Evolutionary conservation across 2,888 invertebrate species (phyloP).

Genomic region (Caenorhabditis wallacei): DNA sequence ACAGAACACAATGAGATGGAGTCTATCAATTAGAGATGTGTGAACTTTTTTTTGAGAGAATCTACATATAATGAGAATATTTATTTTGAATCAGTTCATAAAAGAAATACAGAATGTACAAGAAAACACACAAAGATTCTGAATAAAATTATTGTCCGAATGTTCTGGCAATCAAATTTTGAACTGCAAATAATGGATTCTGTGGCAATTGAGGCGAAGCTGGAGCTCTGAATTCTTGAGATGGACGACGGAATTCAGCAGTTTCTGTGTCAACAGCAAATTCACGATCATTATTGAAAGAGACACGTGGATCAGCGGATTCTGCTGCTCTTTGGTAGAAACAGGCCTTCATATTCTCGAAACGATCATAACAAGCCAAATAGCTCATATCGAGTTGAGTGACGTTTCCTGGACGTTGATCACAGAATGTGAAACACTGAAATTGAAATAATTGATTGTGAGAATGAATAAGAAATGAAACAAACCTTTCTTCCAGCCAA

Average conservation of each 20-base stretch:
- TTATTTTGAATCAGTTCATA: slow-evolving; percentile 26
- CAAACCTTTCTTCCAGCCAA: slow-evolving; percentile 72
- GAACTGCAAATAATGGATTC: slow-evolving; percentile 46
- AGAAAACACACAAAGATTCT: slow-evolving; percentile 1
- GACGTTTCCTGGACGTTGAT: slow-evolving; percentile 78
- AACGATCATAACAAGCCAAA: slow-evolving; percentile 75
- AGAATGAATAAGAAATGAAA: too few species aligned
- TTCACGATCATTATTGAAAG: slow-evolving; percentile 61
- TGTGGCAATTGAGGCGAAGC: slow-evolving; percentile 34
- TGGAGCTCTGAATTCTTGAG: slow-evolving; percentile 41
- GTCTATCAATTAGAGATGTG: slow-evolving; percentile 1
- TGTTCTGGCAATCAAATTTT: slow-evolving; percentile 60
- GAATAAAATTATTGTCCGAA: slow-evolving; percentile 66
- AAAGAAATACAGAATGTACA: slow-evolving; percentile 27
- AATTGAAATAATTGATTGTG: too few species aligned
- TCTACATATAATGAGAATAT: background rate
- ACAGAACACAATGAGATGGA: slow-evolving; percentile 7
- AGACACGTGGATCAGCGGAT: slow-evolving; percentile 36
- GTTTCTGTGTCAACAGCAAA: slow-evolving; percentile 16
- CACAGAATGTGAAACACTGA: slow-evolving; percentile 78
- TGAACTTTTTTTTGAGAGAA: slow-evolving; percentile 7
- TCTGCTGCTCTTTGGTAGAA: slow-evolving; percentile 73
- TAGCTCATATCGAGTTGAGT: slow-evolving; percentile 78
- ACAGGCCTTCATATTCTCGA: slow-evolving; percentile 78
- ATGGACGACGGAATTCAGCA: slow-evolving; percentile 34